Percentiles rank a stretch among this genome's conserved stretches.
phyloP scores from a whole-genome alignment of 64 coral and sea anemone species.

The Acropora tenuis region DNA sequence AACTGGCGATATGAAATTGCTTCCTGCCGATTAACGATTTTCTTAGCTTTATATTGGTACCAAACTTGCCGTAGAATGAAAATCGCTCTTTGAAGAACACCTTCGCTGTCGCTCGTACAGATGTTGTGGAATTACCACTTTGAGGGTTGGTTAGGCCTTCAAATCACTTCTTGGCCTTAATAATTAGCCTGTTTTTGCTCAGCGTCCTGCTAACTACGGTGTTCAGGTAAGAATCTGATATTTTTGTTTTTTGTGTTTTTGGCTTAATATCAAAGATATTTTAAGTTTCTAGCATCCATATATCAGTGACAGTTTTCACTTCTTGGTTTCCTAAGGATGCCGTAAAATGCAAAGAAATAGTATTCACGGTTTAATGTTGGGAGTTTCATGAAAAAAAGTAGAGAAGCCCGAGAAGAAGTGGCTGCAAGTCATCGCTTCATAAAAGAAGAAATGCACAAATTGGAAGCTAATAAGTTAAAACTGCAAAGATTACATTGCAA shows the following conservation, averaged over 20 bases:
- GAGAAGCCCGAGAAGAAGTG: constrained; percentile 19
- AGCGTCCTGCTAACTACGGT: background rate
- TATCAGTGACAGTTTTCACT: background rate
- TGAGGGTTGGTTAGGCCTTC: background rate
- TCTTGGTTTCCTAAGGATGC: constrained; percentile 17
- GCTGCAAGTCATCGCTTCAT: constrained; percentile 4
- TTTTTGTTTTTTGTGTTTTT: constrained; percentile 21
- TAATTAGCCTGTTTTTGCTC: constrained; percentile 2
- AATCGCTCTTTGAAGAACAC: constrained; percentile 43
- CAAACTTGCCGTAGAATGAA: constrained; percentile 19
- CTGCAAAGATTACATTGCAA: background rate
- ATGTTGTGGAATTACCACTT: constrained; percentile 6
- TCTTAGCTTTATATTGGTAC: constrained; percentile 34
- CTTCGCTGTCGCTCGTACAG: constrained; percentile 1
- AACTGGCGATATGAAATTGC: constrained; percentile 28
- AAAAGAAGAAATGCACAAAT: background rate
- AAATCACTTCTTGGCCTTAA: constrained; percentile 1
- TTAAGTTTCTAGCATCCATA: constrained; percentile 10
- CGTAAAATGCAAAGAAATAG: constrained; percentile 10
- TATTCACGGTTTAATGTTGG: constrained; percentile 6
- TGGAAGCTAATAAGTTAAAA: constrained; percentile 13
- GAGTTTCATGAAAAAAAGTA: constrained; percentile 11
- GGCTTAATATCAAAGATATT: constrained; percentile 18
- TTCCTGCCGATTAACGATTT: constrained; percentile 39
- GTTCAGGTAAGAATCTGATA: constrained; percentile 20